Evolutionary conservation across 2,113 vertebrate species (phyloP), one percentile per base, ranked within the genome.

Genomic region (Procapra przewalskii): DNA sequence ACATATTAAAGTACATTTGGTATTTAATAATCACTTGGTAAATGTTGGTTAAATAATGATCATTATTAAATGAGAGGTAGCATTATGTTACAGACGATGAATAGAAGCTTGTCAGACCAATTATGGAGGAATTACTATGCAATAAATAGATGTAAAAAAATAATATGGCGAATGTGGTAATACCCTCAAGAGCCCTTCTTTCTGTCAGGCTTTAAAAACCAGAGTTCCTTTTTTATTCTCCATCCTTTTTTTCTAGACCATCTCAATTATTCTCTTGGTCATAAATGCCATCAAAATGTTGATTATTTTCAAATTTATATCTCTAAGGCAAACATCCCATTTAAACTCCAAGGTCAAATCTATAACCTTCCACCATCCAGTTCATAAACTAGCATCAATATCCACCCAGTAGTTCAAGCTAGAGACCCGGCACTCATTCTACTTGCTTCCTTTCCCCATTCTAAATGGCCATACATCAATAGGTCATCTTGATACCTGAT

Each of bases 31-130:
- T 81, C 36, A 40, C 8, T 43, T 93, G 55, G 52, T 84, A 90
- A 96, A 83, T 84, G 17, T 94, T 94, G 54, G 12, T 84, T 96
- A 96, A 96, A 88, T 88, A 52, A 50, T 82, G 55, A 64, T 60
- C 25, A 60, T 71, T 96, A 91, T 97, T 94, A 75, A 81, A 36
- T 14, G 36, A 94, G 4, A 81, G 23, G 7, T 86, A 87, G 9
- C 3, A 21, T 92, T 84, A 55, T 45, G 3, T 36, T 75, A 50
- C 48, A 64, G 91, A 77, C 1, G 27, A 50, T 79, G 7, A 79
- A 43, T n/a, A 92, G 52, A 40, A 82, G 3, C 81, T 96, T 82
- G 77, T 50, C 27, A 64, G 64, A 48, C 3, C 83, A 8, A 40
- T 87, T 33, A 33, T 48, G 21, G 77, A 81, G 19, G 10, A 94